A percentile compares a stretch with the other conserved stretches of the same genome.
phyloP scores from a whole-genome alignment of 1,140 invertebrate genomes.

The Bactericera cockerelli region DNA sequence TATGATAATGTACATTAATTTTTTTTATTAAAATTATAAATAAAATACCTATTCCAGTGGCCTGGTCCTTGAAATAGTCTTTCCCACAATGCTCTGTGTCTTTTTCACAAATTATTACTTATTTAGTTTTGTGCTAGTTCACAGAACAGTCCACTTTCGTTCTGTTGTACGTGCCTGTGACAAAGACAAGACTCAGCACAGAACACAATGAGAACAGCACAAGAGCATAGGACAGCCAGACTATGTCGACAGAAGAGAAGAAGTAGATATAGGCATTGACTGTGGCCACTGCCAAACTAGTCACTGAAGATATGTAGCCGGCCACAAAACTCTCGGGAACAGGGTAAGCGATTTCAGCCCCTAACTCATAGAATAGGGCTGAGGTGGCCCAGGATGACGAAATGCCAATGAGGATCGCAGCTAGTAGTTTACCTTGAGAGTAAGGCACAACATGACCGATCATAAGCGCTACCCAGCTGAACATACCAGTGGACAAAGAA shows the following conservation, averaged over 20 bases:
- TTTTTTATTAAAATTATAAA: too few relatives aligned
- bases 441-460: slow-evolving; percentile 24
- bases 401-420: slow-evolving; percentile 27
- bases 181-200: neutral
- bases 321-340: slow-evolving; percentile 34
- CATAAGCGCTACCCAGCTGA: slow-evolving; percentile 28
- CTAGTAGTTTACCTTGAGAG: slow-evolving; percentile 20
- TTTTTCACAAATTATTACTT: too few relatives aligned
- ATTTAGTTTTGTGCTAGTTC: too few relatives aligned
- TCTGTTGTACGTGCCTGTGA: neutral
- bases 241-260: slow-evolving; percentile 26
- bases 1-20: too few relatives aligned
- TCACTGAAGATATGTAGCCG: slow-evolving; percentile 31
- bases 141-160: neutral
- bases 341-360: slow-evolving; percentile 34
- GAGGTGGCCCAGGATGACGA: slow-evolving; percentile 25
- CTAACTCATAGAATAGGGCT: slow-evolving; percentile 35
- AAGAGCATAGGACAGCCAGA: neutral
- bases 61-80: too few relatives aligned
- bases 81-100: too few relatives aligned
- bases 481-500: slow-evolving; percentile 26
- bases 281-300: slow-evolving; percentile 29
- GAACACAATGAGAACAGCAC: neutral
- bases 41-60: too few relatives aligned
- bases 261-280: slow-evolving; percentile 31